phyloP scores from a whole-genome alignment of 2,888 invertebrate species.

The Ephialtes manifestator region DNA sequence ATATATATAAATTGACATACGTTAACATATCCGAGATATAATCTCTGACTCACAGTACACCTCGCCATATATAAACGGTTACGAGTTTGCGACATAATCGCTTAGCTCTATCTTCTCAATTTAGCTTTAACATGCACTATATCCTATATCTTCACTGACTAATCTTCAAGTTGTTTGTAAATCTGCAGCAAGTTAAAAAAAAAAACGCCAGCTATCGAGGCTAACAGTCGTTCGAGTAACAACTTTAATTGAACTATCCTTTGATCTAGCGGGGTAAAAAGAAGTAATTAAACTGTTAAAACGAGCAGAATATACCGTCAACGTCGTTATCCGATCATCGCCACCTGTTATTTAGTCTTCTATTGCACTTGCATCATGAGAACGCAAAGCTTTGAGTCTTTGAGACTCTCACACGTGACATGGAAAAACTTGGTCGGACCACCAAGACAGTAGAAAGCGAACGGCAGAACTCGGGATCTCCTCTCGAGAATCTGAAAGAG shows the following conservation, averaged over 20 bases:
- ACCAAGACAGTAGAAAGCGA: slow-evolving; percentile 59
- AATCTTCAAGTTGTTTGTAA: slow-evolving; percentile 1
- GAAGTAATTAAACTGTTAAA: slow-evolving; percentile 57
- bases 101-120: slow-evolving; percentile 33
- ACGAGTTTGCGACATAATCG: slow-evolving; percentile 50
- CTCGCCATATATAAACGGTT: slow-evolving; percentile 9
- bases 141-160: background rate
- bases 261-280: slow-evolving; percentile 48
- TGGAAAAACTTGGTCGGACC: slow-evolving; percentile 54
- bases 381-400: background rate
- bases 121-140: slow-evolving; percentile 22
- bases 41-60: slow-evolving; percentile 36
- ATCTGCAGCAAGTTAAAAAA: background rate
- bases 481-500: slow-evolving; percentile 41
- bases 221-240: slow-evolving; percentile 28
- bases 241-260: slow-evolving; percentile 58
- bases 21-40: slow-evolving; percentile 43
- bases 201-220: slow-evolving; percentile 16
- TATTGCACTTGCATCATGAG: slow-evolving; percentile 37
- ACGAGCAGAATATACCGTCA: slow-evolving; percentile 18
- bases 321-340: slow-evolving; percentile 69
- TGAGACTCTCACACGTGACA: slow-evolving; percentile 39
- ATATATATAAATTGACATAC: slow-evolving; percentile 41
- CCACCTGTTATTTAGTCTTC: slow-evolving; percentile 66
- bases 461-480: slow-evolving; percentile 52